Evolutionary conservation across 2,113 vertebrate genomes (phyloP), one percentile per base, ranked within the genome.

Genomic region (Recurvirostra avosetta): DNA sequence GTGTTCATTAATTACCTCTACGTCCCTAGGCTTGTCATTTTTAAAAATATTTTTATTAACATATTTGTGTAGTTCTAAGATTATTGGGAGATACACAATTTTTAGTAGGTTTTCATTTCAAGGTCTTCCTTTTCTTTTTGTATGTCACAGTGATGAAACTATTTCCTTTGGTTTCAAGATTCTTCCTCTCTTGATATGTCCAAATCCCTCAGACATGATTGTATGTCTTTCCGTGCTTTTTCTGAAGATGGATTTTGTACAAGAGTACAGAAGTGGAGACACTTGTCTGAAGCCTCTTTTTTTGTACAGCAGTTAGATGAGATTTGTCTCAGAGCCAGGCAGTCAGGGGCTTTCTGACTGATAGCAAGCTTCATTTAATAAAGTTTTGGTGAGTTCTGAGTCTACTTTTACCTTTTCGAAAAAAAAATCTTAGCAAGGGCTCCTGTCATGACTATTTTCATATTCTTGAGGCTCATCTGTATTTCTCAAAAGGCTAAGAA

Each of bases 21-120:
- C 21, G 4, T 67, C n/a, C 32, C 3, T 43, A 74, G 45, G 25
- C 30, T 62, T 78, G 40, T 52, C 0, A 0, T 12, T 47, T 36
- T 29, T 61, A 4, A 8, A 63, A 11, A 53, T 21, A 55, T 50
- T 4, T 56, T 4, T 36, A n/a, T 47, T 47, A 32, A 43, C 41
- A 10, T 58, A 36, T 49, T 83, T 66, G 12, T 20, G 15, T 55
- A 86, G 22, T 83, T 86, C 8, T 30, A 27, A 47, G 32, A 19
- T 61, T 63, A 26, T 56, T 86, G 30, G 26, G 49, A 68, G 40
- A 19, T 13, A n/a, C 0, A 23, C 7, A 22, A 1, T 45, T 89
- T 78, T 65, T 76, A 38, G 16, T 45, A 29, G 9, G 32, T 47
- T 82, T 95, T 82, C 18, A 20, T 94, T 70, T 50, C 3, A 50